Conservation (phyloP, 1,140 invertebrate species). For the Campoletis sonorensis region DNA sequence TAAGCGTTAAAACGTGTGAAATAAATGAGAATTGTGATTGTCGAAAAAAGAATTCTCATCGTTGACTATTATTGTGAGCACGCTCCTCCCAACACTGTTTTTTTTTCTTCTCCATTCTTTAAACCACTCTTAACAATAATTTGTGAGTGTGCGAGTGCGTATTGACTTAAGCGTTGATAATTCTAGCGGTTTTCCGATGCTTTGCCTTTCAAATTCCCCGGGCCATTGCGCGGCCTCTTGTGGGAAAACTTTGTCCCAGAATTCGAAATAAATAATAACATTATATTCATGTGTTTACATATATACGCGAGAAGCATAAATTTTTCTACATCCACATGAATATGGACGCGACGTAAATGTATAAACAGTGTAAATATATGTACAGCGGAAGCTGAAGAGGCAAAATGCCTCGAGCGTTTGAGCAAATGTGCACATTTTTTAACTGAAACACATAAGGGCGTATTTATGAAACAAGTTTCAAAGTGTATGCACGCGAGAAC, state of each 20-base stretch:
- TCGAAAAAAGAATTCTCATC: neutral
- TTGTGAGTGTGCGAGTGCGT: neutral
- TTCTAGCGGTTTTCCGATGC: neutral
- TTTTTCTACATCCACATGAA: neutral
- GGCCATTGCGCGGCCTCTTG: neutral
- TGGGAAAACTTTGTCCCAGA: conserved; percentile 22
- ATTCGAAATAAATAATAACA: conserved; percentile 27
- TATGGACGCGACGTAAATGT: neutral
- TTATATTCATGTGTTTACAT: neutral
- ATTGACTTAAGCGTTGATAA: neutral
- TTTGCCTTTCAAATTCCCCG: neutral
- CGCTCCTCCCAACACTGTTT: neutral
- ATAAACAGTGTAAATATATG: too few species aligned
- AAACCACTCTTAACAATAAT: neutral
- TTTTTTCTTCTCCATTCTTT: neutral
- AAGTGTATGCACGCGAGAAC: neutral
- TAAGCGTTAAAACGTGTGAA: conserved; percentile 6
- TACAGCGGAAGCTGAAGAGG: conserved; percentile 17
- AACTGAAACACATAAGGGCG: neutral
- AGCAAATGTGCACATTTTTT: neutral
- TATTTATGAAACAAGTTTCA: neutral
- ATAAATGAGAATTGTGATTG: neutral
- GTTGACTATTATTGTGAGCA: neutral
- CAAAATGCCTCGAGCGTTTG: neutral
- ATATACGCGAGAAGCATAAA: neutral